Base-by-base conservation (phyloP, 2,113 vertebrate genomes). In the Xiphorhynchus elegans region DNA sequence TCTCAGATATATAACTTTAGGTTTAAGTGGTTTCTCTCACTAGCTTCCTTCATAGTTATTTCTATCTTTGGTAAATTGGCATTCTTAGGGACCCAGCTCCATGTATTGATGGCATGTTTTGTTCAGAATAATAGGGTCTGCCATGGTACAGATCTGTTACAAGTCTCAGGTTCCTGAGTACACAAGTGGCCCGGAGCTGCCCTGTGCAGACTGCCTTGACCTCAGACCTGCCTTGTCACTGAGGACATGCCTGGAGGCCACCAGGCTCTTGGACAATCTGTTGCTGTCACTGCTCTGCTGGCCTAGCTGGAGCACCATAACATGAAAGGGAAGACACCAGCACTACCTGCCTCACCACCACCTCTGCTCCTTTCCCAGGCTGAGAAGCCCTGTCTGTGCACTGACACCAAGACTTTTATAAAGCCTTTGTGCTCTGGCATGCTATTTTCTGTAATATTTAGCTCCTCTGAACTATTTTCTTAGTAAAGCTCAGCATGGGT, bases 321-420 rank as follows among this genome's bases (percentile, higher is more conserved):
- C n/a, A 60, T 69, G 59, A 77, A 55, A 13, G 25, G 17, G 3
- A 76, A 4, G 26, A 50, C 28, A 15, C 9, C 46, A 28, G 13
- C 29, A 10, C 49, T 76, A 49, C 21, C 29, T 63, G 17, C 20
- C 37, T 70, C 0, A 0, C 33, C 35, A 66, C 11, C 37, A 35
- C 9, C 8, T 53, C 11, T 1, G 0, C 29, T 72, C 19, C 55
- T 15, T 55, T 50, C 6, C 33, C 5, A 8, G 55, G 18, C 4
- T 0, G 0, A 89, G 24, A 28, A 80, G 31, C 28, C 67, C 18
- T 68, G 29, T 28, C 53, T 53, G 25, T 59, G 35, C 53, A 56
- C 39, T 63, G n/a, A 31, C 44, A 37, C 15, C 25, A 81, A 59
- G 17, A 56, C 4, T 25, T 80, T 42, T 28, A 24, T 73, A 44